phyloP scores from a whole-genome alignment of 2,888 invertebrate genomes.

The Quadroppia sp. region DNA sequence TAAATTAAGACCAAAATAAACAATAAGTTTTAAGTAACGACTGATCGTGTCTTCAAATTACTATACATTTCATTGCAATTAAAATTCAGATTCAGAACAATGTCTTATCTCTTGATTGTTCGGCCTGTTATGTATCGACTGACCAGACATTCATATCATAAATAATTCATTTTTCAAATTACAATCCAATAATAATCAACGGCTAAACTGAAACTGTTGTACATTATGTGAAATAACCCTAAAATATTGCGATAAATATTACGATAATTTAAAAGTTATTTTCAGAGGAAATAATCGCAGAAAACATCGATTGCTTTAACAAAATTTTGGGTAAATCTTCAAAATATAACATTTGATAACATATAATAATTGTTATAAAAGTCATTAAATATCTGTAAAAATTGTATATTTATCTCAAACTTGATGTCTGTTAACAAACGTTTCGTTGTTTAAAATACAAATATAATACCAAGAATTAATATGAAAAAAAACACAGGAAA shows the following conservation, averaged over 20 bases:
- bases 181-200: neutral
- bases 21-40: neutral
- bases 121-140: neutral
- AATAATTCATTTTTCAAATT: constrained; percentile 1
- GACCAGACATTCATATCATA: neutral
- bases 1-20: neutral
- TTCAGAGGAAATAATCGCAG: neutral
- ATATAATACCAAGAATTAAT: too few relatives aligned
- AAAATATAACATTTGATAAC: neutral
- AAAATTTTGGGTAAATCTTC: neutral
- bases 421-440: neutral
- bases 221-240: constrained; percentile 11
- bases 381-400: too few relatives aligned
- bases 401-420: too few relatives aligned
- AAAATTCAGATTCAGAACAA: neutral
- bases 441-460: too few relatives aligned
- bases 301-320: neutral
- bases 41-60: neutral
- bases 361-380: too few relatives aligned
- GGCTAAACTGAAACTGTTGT: neutral
- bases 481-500: too few relatives aligned
- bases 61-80: neutral
- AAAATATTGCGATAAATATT: constrained; percentile 19
- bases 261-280: constrained; percentile 1
- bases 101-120: neutral